Conservation (phyloP, 1,140 invertebrate species). For the Calosoma granatense region DNA sequence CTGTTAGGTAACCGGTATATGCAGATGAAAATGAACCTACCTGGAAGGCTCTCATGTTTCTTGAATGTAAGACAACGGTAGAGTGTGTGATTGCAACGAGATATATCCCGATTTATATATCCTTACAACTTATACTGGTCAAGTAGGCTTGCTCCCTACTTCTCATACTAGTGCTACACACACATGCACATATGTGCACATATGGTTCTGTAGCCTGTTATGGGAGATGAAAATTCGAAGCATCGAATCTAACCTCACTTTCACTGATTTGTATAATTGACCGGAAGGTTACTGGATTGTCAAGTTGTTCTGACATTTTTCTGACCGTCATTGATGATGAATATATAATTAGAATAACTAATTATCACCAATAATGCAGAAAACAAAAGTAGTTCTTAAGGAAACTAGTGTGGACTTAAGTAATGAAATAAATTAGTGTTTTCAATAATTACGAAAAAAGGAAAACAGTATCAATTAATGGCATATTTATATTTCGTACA, state of each 20-base stretch:
- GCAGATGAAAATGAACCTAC: neutral
- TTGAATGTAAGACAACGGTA: neutral
- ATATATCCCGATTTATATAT: constrained; percentile 7
- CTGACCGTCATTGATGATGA: no score
- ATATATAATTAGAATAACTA: no score
- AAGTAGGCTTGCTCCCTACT: neutral
- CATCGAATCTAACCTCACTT: neutral
- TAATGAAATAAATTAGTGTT: no score
- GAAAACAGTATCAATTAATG: no score
- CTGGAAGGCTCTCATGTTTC: neutral
- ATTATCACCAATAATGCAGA: no score
- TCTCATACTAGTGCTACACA: neutral
- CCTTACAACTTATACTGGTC: neutral
- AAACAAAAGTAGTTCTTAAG: no score
- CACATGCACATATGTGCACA: no score
- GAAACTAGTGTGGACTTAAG: no score
- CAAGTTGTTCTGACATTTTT: neutral
- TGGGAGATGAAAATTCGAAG: neutral
- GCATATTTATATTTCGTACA: no score
- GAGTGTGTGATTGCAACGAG: neutral
- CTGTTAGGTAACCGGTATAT: neutral
- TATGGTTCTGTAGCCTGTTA: no score
- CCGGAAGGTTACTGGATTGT: neutral
- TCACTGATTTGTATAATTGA: neutral
- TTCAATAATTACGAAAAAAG: no score